These are phyloP conservation scores for Aptenodytes forsteri DNA, from an alignment of 2,113 vertebrate genomes.

Conservation along the genomic window DNA sequence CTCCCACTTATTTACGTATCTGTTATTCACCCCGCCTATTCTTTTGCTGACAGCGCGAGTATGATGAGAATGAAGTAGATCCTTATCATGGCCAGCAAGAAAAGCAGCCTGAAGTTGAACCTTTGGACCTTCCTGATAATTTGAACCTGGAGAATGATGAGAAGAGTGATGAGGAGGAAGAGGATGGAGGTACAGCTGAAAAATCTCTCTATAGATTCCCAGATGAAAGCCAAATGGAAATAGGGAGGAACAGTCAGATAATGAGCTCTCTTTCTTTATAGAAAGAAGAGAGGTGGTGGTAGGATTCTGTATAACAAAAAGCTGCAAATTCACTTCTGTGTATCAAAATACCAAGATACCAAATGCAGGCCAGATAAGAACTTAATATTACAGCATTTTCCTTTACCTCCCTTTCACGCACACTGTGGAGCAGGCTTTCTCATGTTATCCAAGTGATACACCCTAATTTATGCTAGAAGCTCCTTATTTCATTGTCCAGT, in stretches of 20 bases:
- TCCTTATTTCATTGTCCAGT: not conserved
- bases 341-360: not conserved
- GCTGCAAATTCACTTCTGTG: not conserved
- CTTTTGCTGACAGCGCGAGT: slow-evolving; percentile 83
- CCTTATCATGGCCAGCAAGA: slow-evolving; percentile 91
- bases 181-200: slow-evolving; percentile 74
- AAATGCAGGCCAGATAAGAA: not conserved
- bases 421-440: not conserved
- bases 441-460: not conserved
- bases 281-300: not conserved
- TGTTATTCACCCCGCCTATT: not conserved
- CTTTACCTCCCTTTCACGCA: not conserved
- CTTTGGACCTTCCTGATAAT: slow-evolving; percentile 91
- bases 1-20: not conserved
- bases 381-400: not conserved
- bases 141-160: slow-evolving; percentile 87
- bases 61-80: slow-evolving; percentile 93
- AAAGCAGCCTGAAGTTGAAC: slow-evolving; percentile 82
- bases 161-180: slow-evolving; percentile 77
- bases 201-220: not conserved
- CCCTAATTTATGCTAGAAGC: not conserved
- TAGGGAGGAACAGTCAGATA: not conserved
- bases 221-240: not conserved
- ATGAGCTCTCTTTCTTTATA: not conserved
- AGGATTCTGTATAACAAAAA: not conserved